Evolutionary conservation across 2,888 invertebrate species (phyloP).

Genomic region (Laothoe populi): DNA sequence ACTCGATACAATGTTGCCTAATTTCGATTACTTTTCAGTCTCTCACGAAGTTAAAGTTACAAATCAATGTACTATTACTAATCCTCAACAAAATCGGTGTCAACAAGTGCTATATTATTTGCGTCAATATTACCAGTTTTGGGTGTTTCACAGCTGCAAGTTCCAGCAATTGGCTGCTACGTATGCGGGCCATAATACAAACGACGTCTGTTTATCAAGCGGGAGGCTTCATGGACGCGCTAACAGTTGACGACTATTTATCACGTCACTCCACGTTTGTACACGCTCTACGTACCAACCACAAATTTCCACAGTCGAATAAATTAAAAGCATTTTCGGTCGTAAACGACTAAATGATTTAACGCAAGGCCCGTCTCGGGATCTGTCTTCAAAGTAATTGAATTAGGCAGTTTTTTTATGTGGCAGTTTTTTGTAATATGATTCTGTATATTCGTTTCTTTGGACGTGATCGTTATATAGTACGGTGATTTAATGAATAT

Average conservation of each 20-base stretch:
- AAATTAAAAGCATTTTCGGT: constrained; percentile 25
- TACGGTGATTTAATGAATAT: neutral
- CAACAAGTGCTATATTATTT: neutral
- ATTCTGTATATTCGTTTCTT: neutral
- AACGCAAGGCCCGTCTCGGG: neutral
- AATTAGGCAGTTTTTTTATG: constrained; percentile 4
- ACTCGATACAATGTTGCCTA: neutral
- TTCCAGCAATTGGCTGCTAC: constrained; percentile 21
- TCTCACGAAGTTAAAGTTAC: neutral
- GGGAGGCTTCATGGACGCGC: constrained; percentile 27
- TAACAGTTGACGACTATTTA: constrained; percentile 32
- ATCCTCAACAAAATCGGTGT: neutral
- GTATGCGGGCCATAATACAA: constrained; percentile 29
- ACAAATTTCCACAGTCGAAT: constrained; percentile 27
- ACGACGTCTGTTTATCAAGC: constrained; percentile 32
- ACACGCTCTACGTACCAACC: constrained; percentile 23
- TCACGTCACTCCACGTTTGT: constrained; percentile 30
- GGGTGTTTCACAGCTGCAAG: constrained; percentile 8
- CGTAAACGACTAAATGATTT: constrained; percentile 18
- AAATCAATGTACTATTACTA: neutral
- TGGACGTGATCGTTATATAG: neutral
- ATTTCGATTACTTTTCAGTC: neutral
- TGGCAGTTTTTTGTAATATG: neutral
- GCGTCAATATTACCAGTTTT: neutral
- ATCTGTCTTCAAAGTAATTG: constrained; percentile 10